Evolutionary conservation across 1,140 invertebrate genomes (phyloP), one percentile per base, ranked within the genome.

Genomic region (Carposina sasakii): DNA sequence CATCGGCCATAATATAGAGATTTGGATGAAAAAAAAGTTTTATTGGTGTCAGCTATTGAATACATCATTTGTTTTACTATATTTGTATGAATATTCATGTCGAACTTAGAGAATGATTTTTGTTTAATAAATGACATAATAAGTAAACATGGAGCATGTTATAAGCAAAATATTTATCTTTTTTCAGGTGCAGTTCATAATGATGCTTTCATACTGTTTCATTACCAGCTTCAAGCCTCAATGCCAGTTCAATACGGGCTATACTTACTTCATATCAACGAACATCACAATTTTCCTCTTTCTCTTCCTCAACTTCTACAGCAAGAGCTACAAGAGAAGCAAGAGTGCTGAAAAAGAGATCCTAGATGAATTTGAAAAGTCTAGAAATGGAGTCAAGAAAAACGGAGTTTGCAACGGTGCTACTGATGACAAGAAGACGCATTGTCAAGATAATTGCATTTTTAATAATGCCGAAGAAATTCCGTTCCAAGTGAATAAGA

Each of bases 251-350:
- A 93, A 93, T 3, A 85, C 87, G 40, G 87, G 88, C 24, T 76
- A 89, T 17, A 87, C 88, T 0, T 88, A 87, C 24, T 81, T 92
- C 51, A 88, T 93, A 52, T 86, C 91, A 12, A 87, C 87, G 8
- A 92, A 93, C 66, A 90, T 91, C 37, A 57, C 89, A 1, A 91
- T 93, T 42, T 93, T 98, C 87, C 89, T 97, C 3, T 72, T 92
- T 54, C 85, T 98, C 12, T 98, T 98, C 67, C 88, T 88, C 3
- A 92, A 96, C 54, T 98, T 97, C 86, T 98, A 97, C 68, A 88
- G 89, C 43, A 91, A 93, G 63, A 88, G 92, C 10, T 97, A 98
- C 67, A 83, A 88, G n/a, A 85, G 42, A 12, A 68, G 47, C 16
- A 49, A 43, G 49, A 30, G 30, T n/a, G 36, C 41, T 6, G 63